Base-by-base conservation (phyloP, 2,888 invertebrate genomes). In the Ectobius pallidus region DNA sequence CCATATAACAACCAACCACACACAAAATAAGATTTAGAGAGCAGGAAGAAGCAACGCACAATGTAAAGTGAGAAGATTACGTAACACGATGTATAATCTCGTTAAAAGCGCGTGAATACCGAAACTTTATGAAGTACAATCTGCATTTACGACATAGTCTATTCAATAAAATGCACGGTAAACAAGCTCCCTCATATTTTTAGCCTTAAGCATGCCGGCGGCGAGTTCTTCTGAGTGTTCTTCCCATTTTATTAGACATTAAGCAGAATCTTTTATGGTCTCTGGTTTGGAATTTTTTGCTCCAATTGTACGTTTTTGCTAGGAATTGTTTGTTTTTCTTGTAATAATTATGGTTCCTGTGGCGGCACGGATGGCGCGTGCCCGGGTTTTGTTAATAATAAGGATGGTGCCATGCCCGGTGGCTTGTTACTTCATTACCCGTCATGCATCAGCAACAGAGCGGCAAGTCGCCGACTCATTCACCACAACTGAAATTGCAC, bases 381-480 rank as follows among this genome's bases (percentile, higher is more conserved):
- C 11, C 2, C 46, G 18, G 46, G 46, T 18, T 46, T 46, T 4
- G 11, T 22, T 52, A 25, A 32, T 58, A 30, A 32, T 30, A 30
- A 52, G 52, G 9, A 25, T 6, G 27, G 1, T 52, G 7, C 6
- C 34, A 25, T 25, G 52, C 7, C 25, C 58, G n/a, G 58, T 58
- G 58, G 58, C 58, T 58, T 30, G 30, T n/a, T 32, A 58, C 30
- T 30, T 30, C 58, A 16, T 58, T 58, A 58, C 0, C 30, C 58
- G 58, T 58, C 58, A 58, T 58, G 58, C 58, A 58, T 14, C 58
- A 58, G 30, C 58, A 52, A 16, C 52, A 22, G 52, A 22, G 52
- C 22, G 52, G 52, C 22, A 58, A 58, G 30, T 1, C 58, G 32
- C 58, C 7, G n/a, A 1, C 1, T 25, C 52, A 0, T 34, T 11